Evolutionary conservation across 2,888 invertebrate genomes (phyloP), one percentile per base, ranked within the genome.

Genomic region (Pyrgus malvae): DNA sequence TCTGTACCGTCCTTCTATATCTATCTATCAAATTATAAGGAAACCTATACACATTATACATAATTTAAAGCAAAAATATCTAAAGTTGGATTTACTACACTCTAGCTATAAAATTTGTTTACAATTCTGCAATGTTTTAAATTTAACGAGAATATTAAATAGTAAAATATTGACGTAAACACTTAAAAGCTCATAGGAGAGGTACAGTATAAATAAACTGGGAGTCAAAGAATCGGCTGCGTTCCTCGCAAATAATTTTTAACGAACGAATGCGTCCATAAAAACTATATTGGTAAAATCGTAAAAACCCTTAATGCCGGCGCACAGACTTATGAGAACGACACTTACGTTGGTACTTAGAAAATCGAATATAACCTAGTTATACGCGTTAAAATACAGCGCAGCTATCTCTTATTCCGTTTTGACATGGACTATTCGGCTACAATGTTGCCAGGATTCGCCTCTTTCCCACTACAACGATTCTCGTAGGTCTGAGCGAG

Each of bases 361-460:
- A 40, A 21, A 35, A 50, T 58, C 59, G 54, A 59, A 61, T 64
- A 63, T 57, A 55, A 38, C 48, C 56, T 60, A 59, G 58, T 57
- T 59, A 63, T 62, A 58, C 56, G 51, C 57, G 70, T 70, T 74
- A 72, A 72, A 78, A 67, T 70, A 70, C 67, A 64, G 60, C 66
- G 70, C 68, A 66, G 69, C 72, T 70, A 72, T 76, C 71, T 75
- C 74, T 78, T 79, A 80, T 80, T 78, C 76, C 76, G 69, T 74
- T 78, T 80, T 72, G 77, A 76, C 72, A 69, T 65, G 66, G 65
- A 69, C 69, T 72, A 68, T 69, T 67, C 58, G 55, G 11, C 61
- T 76, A 87, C 86, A 83, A 73, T 76, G 86, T 86, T 82, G 83
- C 78, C 21, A 66, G 51, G 42, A 21, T 41, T 42, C 60, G 58